phyloP scores from a whole-genome alignment of 2,888 invertebrate species.

The Sphaeridia pumilis region DNA sequence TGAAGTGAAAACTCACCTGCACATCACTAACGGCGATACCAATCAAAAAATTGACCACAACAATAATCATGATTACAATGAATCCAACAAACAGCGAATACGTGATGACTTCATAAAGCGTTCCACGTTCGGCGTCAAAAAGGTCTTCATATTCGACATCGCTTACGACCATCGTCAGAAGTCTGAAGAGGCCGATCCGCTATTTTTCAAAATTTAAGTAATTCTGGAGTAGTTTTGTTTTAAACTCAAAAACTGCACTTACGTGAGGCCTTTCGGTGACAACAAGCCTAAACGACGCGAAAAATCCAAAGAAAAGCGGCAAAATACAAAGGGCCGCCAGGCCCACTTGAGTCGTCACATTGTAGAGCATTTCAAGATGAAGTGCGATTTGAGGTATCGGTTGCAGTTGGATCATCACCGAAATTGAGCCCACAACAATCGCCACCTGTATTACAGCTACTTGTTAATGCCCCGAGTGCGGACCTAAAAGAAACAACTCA shows the following conservation, averaged over 20 bases:
- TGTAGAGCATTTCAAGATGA: constrained; percentile 10
- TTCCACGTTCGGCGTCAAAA: constrained; percentile 1
- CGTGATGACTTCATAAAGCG: constrained; percentile 4
- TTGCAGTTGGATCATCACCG: constrained; percentile 5
- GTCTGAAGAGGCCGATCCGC: constrained; percentile 5
- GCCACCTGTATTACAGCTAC: not conserved
- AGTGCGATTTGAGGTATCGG: constrained; percentile 4
- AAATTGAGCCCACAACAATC: constrained; percentile 2
- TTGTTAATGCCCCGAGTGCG: too few species aligned
- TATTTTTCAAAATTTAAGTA: not conserved
- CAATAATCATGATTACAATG: constrained; percentile 9
- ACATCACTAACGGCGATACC: constrained; percentile 10
- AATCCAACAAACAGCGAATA: constrained; percentile 3
- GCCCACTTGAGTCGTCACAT: not conserved
- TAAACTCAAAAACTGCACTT: too few species aligned
- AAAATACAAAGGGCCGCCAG: not conserved
- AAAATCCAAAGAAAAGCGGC: constrained; percentile 4
- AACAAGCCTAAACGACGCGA: constrained; percentile 7
- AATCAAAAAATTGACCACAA: constrained; percentile 10
- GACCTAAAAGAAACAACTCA: not conserved
- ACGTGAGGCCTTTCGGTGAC: too few species aligned
- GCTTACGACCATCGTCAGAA: constrained; percentile 6
- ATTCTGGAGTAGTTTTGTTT: too few species aligned
- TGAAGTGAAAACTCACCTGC: not conserved
- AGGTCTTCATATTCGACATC: constrained; percentile 8